Percentiles rank a stretch among this genome's conserved stretches.
These are phyloP conservation scores for Drosophila yooni DNA, from an alignment of 2,888 invertebrate genomes.

Conservation along the genomic window DNA sequence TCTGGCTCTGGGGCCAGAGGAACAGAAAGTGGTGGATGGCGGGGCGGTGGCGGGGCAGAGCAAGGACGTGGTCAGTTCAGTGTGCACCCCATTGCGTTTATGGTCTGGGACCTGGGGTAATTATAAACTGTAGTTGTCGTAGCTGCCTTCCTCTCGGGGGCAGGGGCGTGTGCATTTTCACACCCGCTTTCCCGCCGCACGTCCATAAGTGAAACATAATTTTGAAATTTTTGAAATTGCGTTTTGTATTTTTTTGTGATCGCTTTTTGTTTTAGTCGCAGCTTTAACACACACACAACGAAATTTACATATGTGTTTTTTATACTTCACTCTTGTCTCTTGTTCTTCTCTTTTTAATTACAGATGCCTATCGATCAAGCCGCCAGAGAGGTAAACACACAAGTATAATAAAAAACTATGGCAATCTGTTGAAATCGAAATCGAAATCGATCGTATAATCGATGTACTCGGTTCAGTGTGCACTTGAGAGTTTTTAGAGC, in stretches of 20 bases:
- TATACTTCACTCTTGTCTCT: conserved; percentile 86
- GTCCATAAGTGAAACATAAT: conserved; percentile 55
- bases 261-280: background rate
- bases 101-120: conserved; percentile 59
- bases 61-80: conserved; percentile 35
- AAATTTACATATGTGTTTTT: conserved; percentile 52
- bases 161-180: conserved; percentile 78
- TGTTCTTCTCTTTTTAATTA: conserved; percentile 88
- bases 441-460: conserved; percentile 57
- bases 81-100: conserved; percentile 67
- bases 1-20: conserved; percentile 11
- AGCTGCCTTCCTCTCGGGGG: conserved; percentile 25
- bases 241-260: conserved; percentile 18
- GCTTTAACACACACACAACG: conserved; percentile 43
- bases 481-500: conserved; percentile 85
- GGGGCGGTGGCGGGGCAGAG: conserved; percentile 11
- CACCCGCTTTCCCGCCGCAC: conserved; percentile 68
- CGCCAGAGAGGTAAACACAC: conserved; percentile 89
- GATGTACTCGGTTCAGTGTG: conserved; percentile 39
- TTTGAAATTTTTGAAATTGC: conserved; percentile 19
- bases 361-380: conserved; percentile 91
- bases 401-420: conserved; percentile 76
- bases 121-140: conserved; percentile 61
- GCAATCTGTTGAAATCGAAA: conserved; percentile 60
- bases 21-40: background rate